These are phyloP conservation scores for Emesis furor DNA, from an alignment of 2,888 invertebrate species.

Conservation along the genomic window DNA sequence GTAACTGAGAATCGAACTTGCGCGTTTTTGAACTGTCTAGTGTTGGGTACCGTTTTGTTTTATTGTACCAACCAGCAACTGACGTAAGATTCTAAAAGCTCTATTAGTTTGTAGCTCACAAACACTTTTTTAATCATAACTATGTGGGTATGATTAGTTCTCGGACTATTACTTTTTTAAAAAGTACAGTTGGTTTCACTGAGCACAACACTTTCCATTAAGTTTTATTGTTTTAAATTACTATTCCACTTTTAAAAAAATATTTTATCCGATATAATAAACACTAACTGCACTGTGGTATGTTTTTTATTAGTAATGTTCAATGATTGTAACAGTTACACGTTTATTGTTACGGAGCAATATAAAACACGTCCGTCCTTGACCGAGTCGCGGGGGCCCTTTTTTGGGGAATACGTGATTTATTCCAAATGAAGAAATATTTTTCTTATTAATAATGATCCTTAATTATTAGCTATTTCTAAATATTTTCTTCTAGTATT, in stretches of 20 bases:
- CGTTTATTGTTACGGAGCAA: neutral
- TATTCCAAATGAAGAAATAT: no score
- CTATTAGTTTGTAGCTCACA: no score
- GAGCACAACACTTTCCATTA: neutral
- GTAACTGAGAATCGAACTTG: neutral
- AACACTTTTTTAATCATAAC: neutral
- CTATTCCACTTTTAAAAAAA: neutral
- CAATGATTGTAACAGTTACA: no score
- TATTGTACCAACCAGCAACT: neutral
- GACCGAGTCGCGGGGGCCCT: no score
- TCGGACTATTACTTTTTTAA: neutral
- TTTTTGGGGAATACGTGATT: no score
- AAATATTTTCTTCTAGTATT: no score
- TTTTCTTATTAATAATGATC: no score
- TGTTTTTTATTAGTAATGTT: no score
- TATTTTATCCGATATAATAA: neutral
- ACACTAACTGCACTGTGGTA: neutral
- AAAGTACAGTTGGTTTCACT: neutral
- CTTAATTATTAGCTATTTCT: no score
- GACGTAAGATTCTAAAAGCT: neutral
- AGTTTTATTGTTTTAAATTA: neutral
- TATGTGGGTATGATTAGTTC: neutral
- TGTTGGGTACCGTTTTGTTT: neutral
- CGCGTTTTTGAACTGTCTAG: neutral
- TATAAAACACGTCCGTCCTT: neutral